Base-by-base conservation (phyloP, 2,797 vertebrate species). In the Centropyge bicolor region DNA sequence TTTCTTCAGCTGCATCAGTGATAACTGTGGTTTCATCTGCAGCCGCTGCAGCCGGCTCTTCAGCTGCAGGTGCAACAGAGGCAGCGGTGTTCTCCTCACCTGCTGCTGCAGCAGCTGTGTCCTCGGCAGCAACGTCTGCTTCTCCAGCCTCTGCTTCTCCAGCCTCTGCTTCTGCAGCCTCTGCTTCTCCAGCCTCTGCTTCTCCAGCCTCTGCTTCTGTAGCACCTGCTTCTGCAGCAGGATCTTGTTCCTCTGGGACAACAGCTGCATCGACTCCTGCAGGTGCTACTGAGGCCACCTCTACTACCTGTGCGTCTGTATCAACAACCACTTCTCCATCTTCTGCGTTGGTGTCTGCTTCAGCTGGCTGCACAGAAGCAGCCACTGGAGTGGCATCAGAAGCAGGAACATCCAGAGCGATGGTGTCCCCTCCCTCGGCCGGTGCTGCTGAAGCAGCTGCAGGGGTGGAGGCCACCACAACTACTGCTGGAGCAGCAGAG, bases 401-500 rank as follows among this genome's bases (percentile, higher is more conserved):
- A 22, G 84, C 80, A 35, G 92, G 76, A 56, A 88, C 79, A n/a
- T 88, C 89, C 49, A 90, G 48, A 51, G 86, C 84, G 24, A 85
- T 89, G 17, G 66, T 61, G 56, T 85, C 91, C 59, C 71, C 88
- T 82, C 81, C 91, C 3, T 85, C 86, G 5, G 80, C 74, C 49
- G 86, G 65, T 20, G 43, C 80, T 57, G 86, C 86, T 52, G 86
- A 66, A 17, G 55, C 74, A 59, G 81, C 74, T 20, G 70, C 89
- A 46, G 85, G 67, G 9, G 92, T 90, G 60, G 91, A 76, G 41
- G 71, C 76, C 27, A 90, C 75, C 60, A 93, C 91, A 19, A 93
- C 84, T 19, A 92, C 89, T 31, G 73, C 90, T 61, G 95, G 84
- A 40, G 55, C 87, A 49, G 66, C 87, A 46, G 91, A 91, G 35